Evolutionary conservation across 1,140 invertebrate species (phyloP).

Genomic region (Aleiodes sp.): DNA sequence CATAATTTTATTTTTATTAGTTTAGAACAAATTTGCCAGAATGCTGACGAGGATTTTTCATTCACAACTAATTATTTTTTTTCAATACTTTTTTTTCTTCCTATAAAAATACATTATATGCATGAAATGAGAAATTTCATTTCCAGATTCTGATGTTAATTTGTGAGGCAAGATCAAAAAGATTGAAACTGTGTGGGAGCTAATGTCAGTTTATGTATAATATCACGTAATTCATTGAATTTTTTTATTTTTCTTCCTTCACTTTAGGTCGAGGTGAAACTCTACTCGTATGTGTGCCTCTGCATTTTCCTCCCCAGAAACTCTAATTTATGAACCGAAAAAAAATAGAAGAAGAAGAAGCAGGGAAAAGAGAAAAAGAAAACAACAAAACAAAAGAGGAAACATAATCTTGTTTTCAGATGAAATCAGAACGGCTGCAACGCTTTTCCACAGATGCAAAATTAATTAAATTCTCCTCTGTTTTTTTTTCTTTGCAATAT

Average conservation of each 20-base stretch:
- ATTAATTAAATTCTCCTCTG: background rate
- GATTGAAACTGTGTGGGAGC: background rate
- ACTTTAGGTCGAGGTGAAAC: background rate
- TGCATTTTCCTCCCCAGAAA: background rate
- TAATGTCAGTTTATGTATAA: background rate
- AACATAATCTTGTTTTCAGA: conserved; percentile 4
- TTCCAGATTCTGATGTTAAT: background rate
- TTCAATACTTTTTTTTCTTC: no score
- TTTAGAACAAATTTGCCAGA: conserved; percentile 10
- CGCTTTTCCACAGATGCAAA: background rate
- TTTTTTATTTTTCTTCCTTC: no score
- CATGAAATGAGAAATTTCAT: background rate
- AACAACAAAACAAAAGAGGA: no score
- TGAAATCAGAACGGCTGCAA: background rate
- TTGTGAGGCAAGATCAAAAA: background rate
- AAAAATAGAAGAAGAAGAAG: background rate
- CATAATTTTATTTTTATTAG: conserved; percentile 40
- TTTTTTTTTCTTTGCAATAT: background rate
- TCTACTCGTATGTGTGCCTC: background rate
- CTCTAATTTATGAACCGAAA: background rate
- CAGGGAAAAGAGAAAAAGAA: no score
- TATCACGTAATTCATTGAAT: conserved; percentile 3
- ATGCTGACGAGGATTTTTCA: conserved; percentile 5
- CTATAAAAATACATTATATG: background rate
- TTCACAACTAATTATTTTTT: background rate